Evolutionary conservation across 2,888 invertebrate genomes (phyloP).

Genomic region (Cephonodes hylas): DNA sequence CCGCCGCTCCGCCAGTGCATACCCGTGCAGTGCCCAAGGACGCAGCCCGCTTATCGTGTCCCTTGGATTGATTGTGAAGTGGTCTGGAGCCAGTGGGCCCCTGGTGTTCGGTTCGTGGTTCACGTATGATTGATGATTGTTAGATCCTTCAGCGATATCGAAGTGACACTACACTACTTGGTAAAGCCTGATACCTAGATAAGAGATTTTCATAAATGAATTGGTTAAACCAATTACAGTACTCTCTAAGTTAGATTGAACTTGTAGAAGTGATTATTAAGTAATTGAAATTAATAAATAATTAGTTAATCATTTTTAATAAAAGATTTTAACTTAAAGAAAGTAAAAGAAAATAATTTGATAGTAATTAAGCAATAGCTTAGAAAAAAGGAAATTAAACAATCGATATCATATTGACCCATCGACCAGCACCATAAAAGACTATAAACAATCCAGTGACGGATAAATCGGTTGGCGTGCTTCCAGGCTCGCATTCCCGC

Average conservation of each 20-base stretch:
- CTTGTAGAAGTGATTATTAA: slow-evolving; percentile 5
- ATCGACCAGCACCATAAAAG: slow-evolving; percentile 76
- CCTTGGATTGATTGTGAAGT: slow-evolving; percentile 73
- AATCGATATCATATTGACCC: slow-evolving; percentile 54
- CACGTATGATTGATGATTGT: slow-evolving; percentile 16
- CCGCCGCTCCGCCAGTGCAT: slow-evolving; percentile 25
- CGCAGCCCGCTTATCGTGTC: slow-evolving; percentile 60
- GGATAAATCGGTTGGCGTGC: slow-evolving; percentile 71
- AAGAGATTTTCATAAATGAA: neutral
- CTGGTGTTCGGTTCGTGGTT: slow-evolving; percentile 57
- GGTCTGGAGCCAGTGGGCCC: slow-evolving; percentile 40
- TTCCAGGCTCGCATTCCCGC: slow-evolving; percentile 66
- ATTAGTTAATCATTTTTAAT: neutral
- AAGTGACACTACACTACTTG: neutral
- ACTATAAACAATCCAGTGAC: slow-evolving; percentile 73
- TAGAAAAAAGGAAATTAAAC: slow-evolving; percentile 33
- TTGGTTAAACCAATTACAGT: neutral
- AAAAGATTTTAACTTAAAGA: neutral
- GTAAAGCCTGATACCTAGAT: slow-evolving; percentile 4
- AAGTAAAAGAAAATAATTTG: slow-evolving; percentile 13
- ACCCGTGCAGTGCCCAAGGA: slow-evolving; percentile 41
- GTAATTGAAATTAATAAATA: slow-evolving; percentile 2
- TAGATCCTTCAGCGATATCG: neutral
- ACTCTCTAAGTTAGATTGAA: neutral
- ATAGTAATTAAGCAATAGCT: slow-evolving; percentile 26